A percentile compares a stretch with the other conserved stretches of the same genome.
phyloP scores from a whole-genome alignment of 2,888 invertebrate genomes.

The Latrodectus hesperus region DNA sequence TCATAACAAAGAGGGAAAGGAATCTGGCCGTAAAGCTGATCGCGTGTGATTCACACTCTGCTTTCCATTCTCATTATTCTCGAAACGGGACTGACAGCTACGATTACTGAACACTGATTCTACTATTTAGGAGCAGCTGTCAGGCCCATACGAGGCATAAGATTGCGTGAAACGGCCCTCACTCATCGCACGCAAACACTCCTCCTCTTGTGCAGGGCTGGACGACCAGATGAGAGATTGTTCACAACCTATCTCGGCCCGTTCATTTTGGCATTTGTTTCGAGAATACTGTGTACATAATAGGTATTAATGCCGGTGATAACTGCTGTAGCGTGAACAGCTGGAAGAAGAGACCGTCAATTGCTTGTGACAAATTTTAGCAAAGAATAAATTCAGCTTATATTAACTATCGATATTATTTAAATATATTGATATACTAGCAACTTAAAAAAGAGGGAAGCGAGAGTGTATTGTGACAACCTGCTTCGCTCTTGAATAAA shows the following conservation, averaged over 20 bases:
- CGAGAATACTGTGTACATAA: conserved; percentile 20
- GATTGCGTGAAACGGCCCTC: conserved; percentile 16
- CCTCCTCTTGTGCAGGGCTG: neutral
- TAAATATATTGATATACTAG: neutral
- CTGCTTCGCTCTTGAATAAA: no score
- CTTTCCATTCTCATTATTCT: conserved; percentile 38
- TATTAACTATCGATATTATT: neutral
- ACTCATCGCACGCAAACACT: conserved; percentile 16
- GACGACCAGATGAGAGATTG: conserved; percentile 21
- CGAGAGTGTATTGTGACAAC: no score
- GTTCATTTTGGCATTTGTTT: conserved; percentile 25
- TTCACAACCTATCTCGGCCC: neutral
- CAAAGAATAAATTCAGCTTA: neutral
- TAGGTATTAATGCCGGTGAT: conserved; percentile 33
- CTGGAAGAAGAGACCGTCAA: neutral
- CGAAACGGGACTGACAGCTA: conserved; percentile 37
- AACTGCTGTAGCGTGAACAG: conserved; percentile 13
- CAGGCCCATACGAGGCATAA: neutral
- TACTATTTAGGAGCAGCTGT: conserved; percentile 11
- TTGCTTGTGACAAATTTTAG: conserved; percentile 27
- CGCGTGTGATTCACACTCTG: conserved; percentile 49
- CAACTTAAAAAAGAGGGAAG: no score
- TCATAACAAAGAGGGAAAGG: neutral
- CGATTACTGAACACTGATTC: conserved; percentile 29
- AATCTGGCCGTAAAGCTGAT: conserved; percentile 16